phyloP scores from a whole-genome alignment of 2,797 vertebrate species.

The Sciurus vulgaris region DNA sequence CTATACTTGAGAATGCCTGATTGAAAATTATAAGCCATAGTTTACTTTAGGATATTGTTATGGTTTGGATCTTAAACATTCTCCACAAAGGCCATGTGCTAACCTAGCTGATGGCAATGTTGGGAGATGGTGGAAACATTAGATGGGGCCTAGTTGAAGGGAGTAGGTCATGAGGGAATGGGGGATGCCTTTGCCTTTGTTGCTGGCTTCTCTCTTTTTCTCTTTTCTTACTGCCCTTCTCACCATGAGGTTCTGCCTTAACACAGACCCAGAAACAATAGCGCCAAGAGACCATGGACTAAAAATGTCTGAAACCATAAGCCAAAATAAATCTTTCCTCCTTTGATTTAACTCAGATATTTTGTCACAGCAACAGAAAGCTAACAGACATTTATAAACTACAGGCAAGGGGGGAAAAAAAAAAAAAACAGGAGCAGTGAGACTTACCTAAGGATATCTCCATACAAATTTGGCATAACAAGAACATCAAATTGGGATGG shows the following conservation, averaged over 20 bases:
- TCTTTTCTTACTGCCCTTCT: neutral
- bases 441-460: constrained; percentile 96
- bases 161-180: too few relatives aligned
- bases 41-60: neutral
- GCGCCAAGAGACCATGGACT: neutral
- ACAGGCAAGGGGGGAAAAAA: constrained; percentile 82
- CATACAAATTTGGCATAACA: constrained; percentile 98
- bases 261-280: neutral
- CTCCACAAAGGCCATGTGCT: neutral
- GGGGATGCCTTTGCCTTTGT: too few relatives aligned
- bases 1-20: neutral
- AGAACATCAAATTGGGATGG: constrained; percentile 97
- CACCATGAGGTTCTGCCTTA: neutral
- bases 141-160: too few relatives aligned
- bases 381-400: constrained; percentile 83
- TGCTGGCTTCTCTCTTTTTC: too few relatives aligned
- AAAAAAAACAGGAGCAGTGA: constrained; percentile 31
- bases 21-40: neutral
- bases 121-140: too few relatives aligned
- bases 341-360: neutral
- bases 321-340: neutral
- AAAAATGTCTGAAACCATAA: neutral
- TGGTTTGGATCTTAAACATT: too few relatives aligned
- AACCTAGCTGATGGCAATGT: too few relatives aligned
- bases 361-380: neutral